Evolutionary conservation across 2,113 vertebrate species (phyloP).

Genomic region (Empidonax alnorum): DNA sequence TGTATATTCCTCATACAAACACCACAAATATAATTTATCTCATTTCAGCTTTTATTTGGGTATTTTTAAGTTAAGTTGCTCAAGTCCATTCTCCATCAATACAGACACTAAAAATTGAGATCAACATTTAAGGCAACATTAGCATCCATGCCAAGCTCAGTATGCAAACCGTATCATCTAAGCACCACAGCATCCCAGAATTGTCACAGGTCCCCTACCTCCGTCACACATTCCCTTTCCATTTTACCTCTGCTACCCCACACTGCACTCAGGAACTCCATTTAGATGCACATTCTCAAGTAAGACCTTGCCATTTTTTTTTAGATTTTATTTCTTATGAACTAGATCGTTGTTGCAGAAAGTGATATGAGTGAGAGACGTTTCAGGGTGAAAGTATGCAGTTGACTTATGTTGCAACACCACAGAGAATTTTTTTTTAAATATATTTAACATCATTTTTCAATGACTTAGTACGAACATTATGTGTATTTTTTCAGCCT

Average conservation of each 20-base stretch:
- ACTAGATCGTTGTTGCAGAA: background rate
- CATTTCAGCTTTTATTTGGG: conserved; percentile 53
- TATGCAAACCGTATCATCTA: conserved; percentile 6
- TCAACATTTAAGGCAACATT: conserved; percentile 66
- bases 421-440: background rate
- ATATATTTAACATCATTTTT: background rate
- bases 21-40: background rate
- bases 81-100: conserved; percentile 55
- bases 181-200: conserved; percentile 41
- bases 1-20: background rate
- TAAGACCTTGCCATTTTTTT: background rate
- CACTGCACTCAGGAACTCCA: background rate
- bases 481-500: background rate
- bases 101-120: conserved; percentile 62
- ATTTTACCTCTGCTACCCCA: background rate
- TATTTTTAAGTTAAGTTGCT: conserved; percentile 63
- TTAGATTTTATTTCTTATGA: background rate
- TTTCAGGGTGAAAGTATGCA: background rate
- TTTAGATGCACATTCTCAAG: background rate
- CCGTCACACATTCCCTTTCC: conserved; percentile 24
- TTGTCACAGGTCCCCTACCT: background rate
- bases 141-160: conserved; percentile 58
- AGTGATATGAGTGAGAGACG: background rate
- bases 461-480: background rate
- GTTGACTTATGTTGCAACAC: background rate